Conservation (phyloP, 2,797 vertebrate species). For the Threskiornis aethiopicus region DNA sequence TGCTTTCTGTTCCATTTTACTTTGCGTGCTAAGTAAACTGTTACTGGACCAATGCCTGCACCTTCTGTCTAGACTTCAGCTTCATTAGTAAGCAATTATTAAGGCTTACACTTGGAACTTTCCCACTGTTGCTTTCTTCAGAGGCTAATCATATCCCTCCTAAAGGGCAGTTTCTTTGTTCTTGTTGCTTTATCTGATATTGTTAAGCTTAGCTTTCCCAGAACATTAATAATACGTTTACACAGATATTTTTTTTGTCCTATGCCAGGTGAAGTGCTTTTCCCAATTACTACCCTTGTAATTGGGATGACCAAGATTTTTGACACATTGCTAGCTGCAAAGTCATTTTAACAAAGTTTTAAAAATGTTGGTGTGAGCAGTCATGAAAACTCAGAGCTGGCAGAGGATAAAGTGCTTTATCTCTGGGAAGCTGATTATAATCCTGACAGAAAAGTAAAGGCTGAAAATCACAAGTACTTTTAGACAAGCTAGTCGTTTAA, state of each 20-base stretch:
- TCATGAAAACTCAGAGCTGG: neutral
- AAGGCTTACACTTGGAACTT: neutral
- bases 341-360: conserved; percentile 6
- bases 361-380: neutral
- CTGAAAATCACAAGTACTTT: neutral
- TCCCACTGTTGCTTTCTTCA: neutral
- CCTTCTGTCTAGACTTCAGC: conserved; percentile 30
- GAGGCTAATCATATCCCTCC: conserved; percentile 1
- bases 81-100: conserved; percentile 17
- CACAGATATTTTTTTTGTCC: neutral
- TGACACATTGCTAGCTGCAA: neutral
- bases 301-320: neutral
- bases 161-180: conserved; percentile 7
- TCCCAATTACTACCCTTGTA: neutral
- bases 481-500: neutral
- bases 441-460: neutral
- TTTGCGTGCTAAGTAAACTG: neutral
- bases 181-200: neutral
- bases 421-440: neutral
- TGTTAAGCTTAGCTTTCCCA: neutral
- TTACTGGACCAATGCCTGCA: conserved; percentile 6
- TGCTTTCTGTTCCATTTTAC: neutral
- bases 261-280: neutral
- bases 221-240: conserved; percentile 2
- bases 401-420: neutral